Conservation (phyloP, 2,113 vertebrate species). For the Castor canadensis region DNA sequence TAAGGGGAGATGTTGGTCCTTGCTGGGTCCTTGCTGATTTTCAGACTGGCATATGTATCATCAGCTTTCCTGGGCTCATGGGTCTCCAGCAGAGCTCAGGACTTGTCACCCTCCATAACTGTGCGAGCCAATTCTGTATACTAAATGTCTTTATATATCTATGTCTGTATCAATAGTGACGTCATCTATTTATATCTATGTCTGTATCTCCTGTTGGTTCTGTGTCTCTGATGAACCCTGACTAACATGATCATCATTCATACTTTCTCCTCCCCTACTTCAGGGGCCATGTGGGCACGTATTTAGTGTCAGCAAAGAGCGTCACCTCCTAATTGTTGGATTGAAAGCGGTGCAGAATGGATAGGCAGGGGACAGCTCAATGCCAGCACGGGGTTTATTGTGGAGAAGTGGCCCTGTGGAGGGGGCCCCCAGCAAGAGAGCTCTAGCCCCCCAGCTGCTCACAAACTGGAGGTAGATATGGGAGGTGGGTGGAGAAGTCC, state of each 20-base stretch:
- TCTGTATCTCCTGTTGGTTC: neutral
- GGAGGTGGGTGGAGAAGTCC: no score
- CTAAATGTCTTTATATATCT: neutral
- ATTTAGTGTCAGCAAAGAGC: neutral
- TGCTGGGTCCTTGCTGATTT: neutral
- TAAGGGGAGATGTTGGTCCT: neutral
- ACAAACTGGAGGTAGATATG: no score
- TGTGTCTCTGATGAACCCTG: neutral
- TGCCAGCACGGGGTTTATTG: no score
- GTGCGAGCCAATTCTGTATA: neutral
- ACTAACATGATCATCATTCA: neutral
- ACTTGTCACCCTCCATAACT: neutral
- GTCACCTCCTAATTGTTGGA: no score
- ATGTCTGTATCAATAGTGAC: neutral
- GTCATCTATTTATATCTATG: neutral
- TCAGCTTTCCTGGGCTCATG: neutral
- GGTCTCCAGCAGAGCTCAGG: neutral
- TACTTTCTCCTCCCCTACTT: accelerated
- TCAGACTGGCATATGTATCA: neutral
- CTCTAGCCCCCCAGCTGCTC: no score
- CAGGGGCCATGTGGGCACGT: neutral
- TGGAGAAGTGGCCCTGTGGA: no score
- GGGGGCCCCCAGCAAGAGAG: no score
- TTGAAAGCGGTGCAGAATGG: no score
- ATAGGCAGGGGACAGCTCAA: no score